Evolutionary conservation across 2,888 invertebrate genomes (phyloP), one percentile per base, ranked within the genome.

Genomic region (Azorinus chamasolen): DNA sequence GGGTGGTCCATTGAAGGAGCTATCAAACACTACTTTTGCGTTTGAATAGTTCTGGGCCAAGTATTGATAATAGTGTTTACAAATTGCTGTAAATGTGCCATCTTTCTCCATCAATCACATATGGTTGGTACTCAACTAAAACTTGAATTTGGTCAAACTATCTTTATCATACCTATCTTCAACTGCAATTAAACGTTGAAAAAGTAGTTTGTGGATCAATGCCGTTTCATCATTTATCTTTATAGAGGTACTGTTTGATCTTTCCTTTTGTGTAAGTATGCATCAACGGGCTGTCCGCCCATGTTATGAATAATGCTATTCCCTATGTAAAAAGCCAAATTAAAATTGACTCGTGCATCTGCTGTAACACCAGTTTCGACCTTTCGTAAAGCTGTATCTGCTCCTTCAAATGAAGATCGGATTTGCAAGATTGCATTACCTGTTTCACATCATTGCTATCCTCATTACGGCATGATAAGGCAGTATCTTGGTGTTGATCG

Each of bases 401-500:
- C 14, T 6, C n/a, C 43, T 32, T 32, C 32, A 32, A 32, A 32
- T 32, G 32, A 10, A 32, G 32, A 32, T 10, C 32, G 4, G 32
- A 10, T 10, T 32, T 32, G 32, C 10, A 32, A 32, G 32, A 32
- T 10, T 25, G 16, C 20, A 22, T 8, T 51, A 57, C 41, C 4
- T 41, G 39, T 41, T 22, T 57, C 18, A 20, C n/a, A 48, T 59
- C 45, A 24, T 45, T 12, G 25, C 24, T 59, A 46, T 59, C 59
- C n/a, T 46, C 10, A 25, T 24, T 48, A 22, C 27, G 20, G 20
- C 58, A 20, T 12, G 39, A 39, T 22, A 14, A 10, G 6, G 58
- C n/a, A 6, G 25, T 24, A 41, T 59, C 59, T n/a, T 45, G 45
- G 46, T 59, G 43, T 59, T 59, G 59, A 24, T 59, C 59, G 25